Evolutionary conservation across 2,888 invertebrate genomes (phyloP), one percentile per base, ranked within the genome.

Genomic region (Sipha maydis): DNA sequence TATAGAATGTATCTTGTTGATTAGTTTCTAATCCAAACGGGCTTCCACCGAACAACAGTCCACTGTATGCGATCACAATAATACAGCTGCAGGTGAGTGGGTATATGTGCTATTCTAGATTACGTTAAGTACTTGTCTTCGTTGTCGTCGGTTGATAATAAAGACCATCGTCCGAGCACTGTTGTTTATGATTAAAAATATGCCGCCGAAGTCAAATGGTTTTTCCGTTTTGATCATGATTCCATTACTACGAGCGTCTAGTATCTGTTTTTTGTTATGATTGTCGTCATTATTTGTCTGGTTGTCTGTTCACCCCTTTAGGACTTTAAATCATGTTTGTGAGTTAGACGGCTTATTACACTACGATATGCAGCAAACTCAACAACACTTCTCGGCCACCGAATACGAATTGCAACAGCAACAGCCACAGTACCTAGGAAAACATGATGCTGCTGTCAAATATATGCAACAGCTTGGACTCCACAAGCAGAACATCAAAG

Each of bases 381-480:
- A 79, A 56, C 86, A 86, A n/a, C 88, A 80, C 48, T 88, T 88
- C 19, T 61, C 88, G 31, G 79, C 88, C 2, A 54, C 88, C n/a
- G 88, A 88, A 82, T 88, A 88, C 75, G 88, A 88, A 71, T 48
- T 88, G 31, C 88, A 88, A 48, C 88, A 88, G 61, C 88, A 86
- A 41, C 86, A 88, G 80, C 88, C 88, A 17, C 88, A 88, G 41
- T 88, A 88, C 31, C 82, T 88, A 7, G 88, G 88, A 17, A 88
- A 88, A 75, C 88, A 88, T 14, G 88, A 88, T 82, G 88, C 88
- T 3, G 88, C 88, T 48, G 88, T 88, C 67, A 88, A 88, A 41
- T 88, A 88, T 19, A 88, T 88, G 88, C 88, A 88, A 82, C 88
- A 88, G 31, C 88, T 88, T 9, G 88, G 88, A 8, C 61, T 88